These are phyloP conservation scores for Tachuris rubrigastra DNA, from an alignment of 2,113 vertebrate genomes.

Conservation along the genomic window DNA sequence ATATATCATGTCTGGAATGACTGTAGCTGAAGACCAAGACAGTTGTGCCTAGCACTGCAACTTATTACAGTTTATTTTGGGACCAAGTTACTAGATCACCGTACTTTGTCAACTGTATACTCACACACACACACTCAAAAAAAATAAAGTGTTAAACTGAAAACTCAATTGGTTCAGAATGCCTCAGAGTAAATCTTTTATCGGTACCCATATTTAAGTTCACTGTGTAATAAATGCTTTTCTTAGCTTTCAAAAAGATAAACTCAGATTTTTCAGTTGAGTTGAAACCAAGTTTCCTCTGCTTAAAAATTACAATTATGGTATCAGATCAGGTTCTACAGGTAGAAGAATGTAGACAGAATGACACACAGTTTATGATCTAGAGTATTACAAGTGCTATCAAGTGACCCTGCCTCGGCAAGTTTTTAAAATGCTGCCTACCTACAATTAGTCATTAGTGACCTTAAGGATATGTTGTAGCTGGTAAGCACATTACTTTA, in stretches of 20 bases:
- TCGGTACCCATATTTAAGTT: neutral
- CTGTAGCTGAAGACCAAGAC: neutral
- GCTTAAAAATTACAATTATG: neutral
- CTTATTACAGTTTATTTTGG: slow-evolving; percentile 1
- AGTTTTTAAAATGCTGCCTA: neutral
- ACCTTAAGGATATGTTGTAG: neutral
- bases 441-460: neutral
- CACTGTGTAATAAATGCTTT: neutral
- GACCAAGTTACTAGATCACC: neutral
- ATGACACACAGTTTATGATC: neutral
- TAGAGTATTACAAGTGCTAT: neutral
- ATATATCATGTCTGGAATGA: neutral
- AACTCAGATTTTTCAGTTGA: neutral
- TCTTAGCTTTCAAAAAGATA: neutral
- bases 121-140: neutral
- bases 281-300: neutral
- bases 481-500: neutral
- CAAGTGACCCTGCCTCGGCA: neutral
- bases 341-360: neutral
- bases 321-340: neutral
- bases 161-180: neutral
- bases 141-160: neutral
- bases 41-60: neutral
- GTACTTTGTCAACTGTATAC: neutral
- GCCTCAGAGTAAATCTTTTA: neutral